Conservation (phyloP, 2,113 vertebrate genomes). For the Phocoena phocoena region DNA sequence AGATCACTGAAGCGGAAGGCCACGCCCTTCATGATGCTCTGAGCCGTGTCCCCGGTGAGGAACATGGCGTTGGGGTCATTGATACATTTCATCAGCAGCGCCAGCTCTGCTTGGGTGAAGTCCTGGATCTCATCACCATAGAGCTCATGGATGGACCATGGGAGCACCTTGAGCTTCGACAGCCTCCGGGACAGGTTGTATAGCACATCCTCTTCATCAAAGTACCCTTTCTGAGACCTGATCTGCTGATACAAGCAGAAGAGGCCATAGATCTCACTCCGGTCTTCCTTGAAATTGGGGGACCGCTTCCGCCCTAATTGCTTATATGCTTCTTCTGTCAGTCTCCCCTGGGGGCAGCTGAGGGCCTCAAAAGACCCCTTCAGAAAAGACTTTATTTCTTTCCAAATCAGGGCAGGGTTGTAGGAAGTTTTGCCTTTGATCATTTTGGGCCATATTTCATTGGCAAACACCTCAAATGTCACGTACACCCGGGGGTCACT, state of each 20-base stretch:
- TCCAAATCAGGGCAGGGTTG: slow-evolving; percentile 88
- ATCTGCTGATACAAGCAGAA: slow-evolving; percentile 87
- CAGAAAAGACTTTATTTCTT: slow-evolving; percentile 90
- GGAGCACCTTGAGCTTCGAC: slow-evolving; percentile 81
- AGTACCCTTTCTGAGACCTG: slow-evolving; percentile 85
- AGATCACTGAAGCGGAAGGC: slow-evolving; percentile 90
- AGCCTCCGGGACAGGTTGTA: slow-evolving; percentile 86
- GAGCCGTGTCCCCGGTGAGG: slow-evolving; percentile 89
- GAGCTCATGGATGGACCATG: slow-evolving; percentile 89
- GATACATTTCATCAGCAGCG: slow-evolving; percentile 86
- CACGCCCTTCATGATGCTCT: slow-evolving; percentile 90
- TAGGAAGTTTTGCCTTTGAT: slow-evolving; percentile 86
- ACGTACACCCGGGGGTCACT: slow-evolving; percentile 84
- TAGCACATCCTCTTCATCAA: slow-evolving; percentile 88
- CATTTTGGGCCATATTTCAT: slow-evolving; percentile 89
- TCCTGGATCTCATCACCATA: slow-evolving; percentile 90
- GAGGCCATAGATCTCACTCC: slow-evolving; percentile 87
- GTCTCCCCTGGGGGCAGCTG: slow-evolving; percentile 80
- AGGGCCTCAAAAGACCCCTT: slow-evolving; percentile 90
- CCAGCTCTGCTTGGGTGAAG: slow-evolving; percentile 89
- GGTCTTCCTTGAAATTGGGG: slow-evolving; percentile 87
- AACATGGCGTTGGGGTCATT: slow-evolving; percentile 90
- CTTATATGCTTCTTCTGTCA: slow-evolving; percentile 86
- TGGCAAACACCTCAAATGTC: slow-evolving; percentile 84
- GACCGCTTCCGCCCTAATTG: slow-evolving; percentile 86